Base-by-base conservation (phyloP, 2,888 invertebrate genomes). In the Drosophila neonasuta region DNA sequence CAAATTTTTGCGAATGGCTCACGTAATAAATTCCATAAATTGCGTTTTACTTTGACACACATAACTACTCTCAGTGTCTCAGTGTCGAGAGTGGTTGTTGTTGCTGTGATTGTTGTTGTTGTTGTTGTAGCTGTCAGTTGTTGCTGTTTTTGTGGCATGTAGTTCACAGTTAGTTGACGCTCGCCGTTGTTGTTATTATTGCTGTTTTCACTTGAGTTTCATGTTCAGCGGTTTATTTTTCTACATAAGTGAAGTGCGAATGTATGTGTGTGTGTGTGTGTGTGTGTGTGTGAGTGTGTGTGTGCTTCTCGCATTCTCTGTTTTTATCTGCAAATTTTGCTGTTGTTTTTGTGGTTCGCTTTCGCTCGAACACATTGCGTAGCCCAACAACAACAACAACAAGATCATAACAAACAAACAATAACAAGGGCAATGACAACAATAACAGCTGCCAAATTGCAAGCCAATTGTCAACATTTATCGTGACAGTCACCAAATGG, bases 31-130 rank as follows among this genome's bases (percentile, higher is more conserved):
- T 80, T 79, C 80, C 80, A 82, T 76, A 82, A 82, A 85, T 82
- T 82, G 81, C 85, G 81, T 82, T 85, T 85, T 82, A 82, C 83
- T 82, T 82, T 82, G 81, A 85, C 85, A 82, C 74, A 82, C 80
- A 85, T 82, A 74, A 74, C 78, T 50, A 58, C 67, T 55, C 49
- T 66, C 57, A 64, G 68, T 58, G 54, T 65, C 56, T 69, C 50
- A 49, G 63, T 68, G 66, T 71, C 61, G 44, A 64, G 68, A 48
- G 64, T 15, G 13, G 13, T 54, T 71, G 63, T 59, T 63, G 68
- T 62, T 68, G 64, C 48, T 61, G 59, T 20, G 20, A 20, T 71
- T 68, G 61, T 70, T 68, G 61, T 15, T 70, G 65, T 57, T 64
- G 50, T 59, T 70, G 67, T 55, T 71, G 65, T 63, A 24, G 64